phyloP scores from a whole-genome alignment of 2,888 invertebrate genomes.

The Sepioteuthis lessoniana region DNA sequence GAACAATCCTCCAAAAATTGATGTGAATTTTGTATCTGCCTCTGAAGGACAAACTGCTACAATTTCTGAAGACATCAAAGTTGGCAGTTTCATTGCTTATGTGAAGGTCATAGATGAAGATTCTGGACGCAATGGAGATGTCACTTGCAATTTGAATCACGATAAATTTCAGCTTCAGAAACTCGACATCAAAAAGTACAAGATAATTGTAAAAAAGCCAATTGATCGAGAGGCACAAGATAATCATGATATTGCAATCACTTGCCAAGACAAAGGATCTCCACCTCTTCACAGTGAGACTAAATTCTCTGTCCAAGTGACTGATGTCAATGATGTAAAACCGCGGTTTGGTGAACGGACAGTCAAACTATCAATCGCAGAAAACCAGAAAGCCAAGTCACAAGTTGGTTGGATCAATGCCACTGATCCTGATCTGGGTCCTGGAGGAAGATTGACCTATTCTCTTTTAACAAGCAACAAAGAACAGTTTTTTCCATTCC shows the following conservation, averaged over 20 bases:
- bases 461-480: background rate
- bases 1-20: constrained; percentile 23
- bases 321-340: background rate
- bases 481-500: constrained; percentile 9
- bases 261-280: constrained; percentile 14
- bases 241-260: background rate
- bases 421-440: background rate
- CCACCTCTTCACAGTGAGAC: background rate
- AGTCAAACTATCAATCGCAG: background rate
- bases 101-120: background rate
- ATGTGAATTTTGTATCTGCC: constrained; percentile 33
- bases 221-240: background rate
- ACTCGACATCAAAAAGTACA: constrained; percentile 14
- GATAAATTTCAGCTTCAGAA: background rate
- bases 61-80: background rate
- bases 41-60: background rate
- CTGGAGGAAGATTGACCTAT: background rate
- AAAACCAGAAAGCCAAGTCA: background rate
- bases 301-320: constrained; percentile 5
- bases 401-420: background rate
- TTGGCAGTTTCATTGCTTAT: constrained; percentile 15
- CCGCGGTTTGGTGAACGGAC: background rate
- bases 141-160: background rate
- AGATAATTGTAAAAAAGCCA: constrained; percentile 20
- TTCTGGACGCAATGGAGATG: background rate